These are phyloP conservation scores for Rhamnusium bicolor DNA, from an alignment of 2,888 invertebrate genomes.

Conservation along the genomic window DNA sequence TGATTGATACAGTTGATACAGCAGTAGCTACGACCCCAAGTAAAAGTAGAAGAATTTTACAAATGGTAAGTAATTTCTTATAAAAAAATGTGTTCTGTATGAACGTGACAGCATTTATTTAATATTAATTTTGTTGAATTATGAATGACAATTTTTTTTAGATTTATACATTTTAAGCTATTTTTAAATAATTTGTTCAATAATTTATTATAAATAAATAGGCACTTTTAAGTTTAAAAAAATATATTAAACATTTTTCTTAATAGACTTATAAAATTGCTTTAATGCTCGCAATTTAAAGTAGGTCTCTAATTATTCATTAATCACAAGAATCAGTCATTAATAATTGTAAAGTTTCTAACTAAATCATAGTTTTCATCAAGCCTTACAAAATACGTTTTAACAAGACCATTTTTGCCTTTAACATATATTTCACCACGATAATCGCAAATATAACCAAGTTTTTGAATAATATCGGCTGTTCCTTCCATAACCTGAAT, in stretches of 20 bases:
- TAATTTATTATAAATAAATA: too few species aligned
- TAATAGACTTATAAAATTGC: neutral
- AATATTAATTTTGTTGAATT: too few species aligned
- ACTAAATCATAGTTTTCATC: slow-evolving; percentile 71
- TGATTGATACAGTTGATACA: too few species aligned
- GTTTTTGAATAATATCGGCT: slow-evolving; percentile 78
- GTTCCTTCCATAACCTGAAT: slow-evolving; percentile 79
- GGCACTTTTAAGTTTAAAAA: too few species aligned
- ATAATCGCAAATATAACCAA: slow-evolving; percentile 80
- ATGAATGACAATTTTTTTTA: too few species aligned
- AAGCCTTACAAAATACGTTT: slow-evolving; percentile 82
- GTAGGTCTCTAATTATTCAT: neutral
- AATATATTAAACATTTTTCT: neutral
- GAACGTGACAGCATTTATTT: too few species aligned
- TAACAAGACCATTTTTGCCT: slow-evolving; percentile 78
- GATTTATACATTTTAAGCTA: too few species aligned
- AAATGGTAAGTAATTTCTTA: too few species aligned
- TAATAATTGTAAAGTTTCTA: slow-evolving; percentile 22
- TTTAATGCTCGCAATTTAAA: neutral
- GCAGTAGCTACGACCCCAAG: too few species aligned
- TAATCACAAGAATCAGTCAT: neutral
- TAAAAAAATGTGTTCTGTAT: too few species aligned
- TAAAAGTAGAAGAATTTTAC: too few species aligned
- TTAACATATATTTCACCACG: slow-evolving; percentile 83
- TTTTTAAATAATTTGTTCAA: too few species aligned